Base-by-base conservation (phyloP, 2,113 vertebrate genomes). In the Sigmodon hispidus region DNA sequence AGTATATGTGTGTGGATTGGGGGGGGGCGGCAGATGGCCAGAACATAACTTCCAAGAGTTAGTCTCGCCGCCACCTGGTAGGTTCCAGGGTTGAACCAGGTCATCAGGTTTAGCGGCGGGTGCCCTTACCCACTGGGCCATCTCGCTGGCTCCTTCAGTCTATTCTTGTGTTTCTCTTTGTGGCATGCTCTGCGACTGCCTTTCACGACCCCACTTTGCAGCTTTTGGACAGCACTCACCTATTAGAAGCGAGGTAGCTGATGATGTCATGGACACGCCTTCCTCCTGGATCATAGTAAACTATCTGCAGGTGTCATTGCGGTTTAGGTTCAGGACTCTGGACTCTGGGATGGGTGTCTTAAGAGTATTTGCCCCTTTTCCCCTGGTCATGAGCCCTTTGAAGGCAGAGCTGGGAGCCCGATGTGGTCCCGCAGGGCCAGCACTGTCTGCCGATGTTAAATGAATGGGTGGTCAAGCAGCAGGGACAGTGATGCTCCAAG, bases 281-380 rank as follows among this genome's bases (percentile, higher is more conserved):
- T 43, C 72, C 34, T 57, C 45, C 81, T 26, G 7, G 0, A 19
- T 24, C 3, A 7, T 6, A 5, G 0, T 22, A 11, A 29, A n/a
- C 26, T 40, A 89, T 67, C 65, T 22, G n/a, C 52, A 61, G 16
- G 36, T 13, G 43, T 5, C 17, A 31, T 17, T 3, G 1, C 15
- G 63, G 57, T 69, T 55, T 22, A 1, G 59, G 17, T 7, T 22
- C 1, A 7, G 48, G 36, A 87, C 26, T 26, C 70, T n/a, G 12
- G 19, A 45, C 21, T 17, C 45, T 7, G 29, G 1, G 16, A 19
- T 0, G 10, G 5, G n/a, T 24, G 34, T 80, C 81, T 67, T 40
- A 22, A 59, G 7, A 55, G 13, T 0, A 0, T 15, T 79, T 0
- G 0, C 7, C 29, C 43, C 85, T 84, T 81, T 93, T 31, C 48